phyloP scores from a whole-genome alignment of 1,140 invertebrate species.

The Manduca sexta region DNA sequence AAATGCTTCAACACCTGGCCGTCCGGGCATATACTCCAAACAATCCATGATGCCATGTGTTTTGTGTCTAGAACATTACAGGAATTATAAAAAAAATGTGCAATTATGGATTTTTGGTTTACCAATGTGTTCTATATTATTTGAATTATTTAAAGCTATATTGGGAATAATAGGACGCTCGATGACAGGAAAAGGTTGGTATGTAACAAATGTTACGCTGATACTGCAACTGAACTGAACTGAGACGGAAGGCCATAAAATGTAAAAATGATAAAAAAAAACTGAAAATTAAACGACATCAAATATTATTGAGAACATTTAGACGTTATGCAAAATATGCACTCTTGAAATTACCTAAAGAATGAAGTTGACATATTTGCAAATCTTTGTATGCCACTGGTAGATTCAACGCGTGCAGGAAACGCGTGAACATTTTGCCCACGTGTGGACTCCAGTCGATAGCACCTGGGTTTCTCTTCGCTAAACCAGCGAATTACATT shows the following conservation, averaged over 20 bases:
- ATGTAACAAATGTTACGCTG: no score
- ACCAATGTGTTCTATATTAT: no score
- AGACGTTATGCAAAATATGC: no score
- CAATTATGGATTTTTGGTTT: no score
- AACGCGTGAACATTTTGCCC: conserved; percentile 86
- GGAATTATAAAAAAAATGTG: neutral
- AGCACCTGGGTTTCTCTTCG: conserved; percentile 84
- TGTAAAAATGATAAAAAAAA: no score
- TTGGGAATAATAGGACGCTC: no score
- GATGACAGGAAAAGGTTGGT: no score
- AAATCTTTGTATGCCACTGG: conserved; percentile 83
- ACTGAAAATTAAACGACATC: no score
- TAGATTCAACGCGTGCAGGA: conserved; percentile 84
- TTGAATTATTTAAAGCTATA: no score
- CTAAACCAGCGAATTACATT: conserved; percentile 84
- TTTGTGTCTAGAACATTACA: conserved; percentile 63
- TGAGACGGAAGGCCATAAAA: no score
- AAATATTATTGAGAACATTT: no score
- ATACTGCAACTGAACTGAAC: no score
- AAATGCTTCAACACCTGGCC: conserved; percentile 82
- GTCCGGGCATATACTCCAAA: conserved; percentile 75
- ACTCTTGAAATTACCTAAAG: conserved; percentile 32
- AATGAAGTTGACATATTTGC: conserved; percentile 39
- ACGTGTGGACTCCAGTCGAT: conserved; percentile 92
- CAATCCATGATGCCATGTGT: conserved; percentile 81